Conservation (phyloP, 2,888 invertebrate species). For the Stenchaetothrips biformis region DNA sequence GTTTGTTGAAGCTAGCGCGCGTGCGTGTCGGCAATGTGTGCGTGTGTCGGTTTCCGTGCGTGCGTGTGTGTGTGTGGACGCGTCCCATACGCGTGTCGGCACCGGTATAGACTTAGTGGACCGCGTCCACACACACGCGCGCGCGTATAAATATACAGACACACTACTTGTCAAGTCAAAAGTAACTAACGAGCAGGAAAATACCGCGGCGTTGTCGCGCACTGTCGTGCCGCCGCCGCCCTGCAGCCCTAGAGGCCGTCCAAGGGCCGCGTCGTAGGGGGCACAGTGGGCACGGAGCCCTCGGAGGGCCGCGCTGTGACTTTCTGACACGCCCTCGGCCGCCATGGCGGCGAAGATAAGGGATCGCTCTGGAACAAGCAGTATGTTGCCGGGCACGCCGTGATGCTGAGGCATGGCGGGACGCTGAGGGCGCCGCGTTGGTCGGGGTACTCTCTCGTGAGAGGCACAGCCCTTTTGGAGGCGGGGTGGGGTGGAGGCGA, state of each 20-base stretch:
- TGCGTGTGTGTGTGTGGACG: neutral
- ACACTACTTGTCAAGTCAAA: neutral
- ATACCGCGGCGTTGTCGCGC: neutral
- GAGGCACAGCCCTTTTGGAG: neutral
- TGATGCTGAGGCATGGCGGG: neutral
- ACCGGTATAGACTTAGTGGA: no score
- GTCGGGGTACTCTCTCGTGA: neutral
- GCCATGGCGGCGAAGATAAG: neutral
- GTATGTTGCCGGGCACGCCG: no score
- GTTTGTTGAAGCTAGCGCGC: neutral
- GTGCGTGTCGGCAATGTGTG: neutral
- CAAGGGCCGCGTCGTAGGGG: neutral
- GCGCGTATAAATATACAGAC: neutral
- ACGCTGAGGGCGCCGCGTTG: neutral
- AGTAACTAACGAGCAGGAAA: slow-evolving; percentile 24
- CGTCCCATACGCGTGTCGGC: slow-evolving; percentile 1
- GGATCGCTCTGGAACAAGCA: neutral
- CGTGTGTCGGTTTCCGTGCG: neutral
- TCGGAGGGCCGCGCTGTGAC: neutral
- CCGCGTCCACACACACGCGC: neutral
- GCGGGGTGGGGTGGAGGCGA: no score
- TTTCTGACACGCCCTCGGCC: neutral
- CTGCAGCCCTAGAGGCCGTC: neutral
- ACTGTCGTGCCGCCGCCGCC: neutral
- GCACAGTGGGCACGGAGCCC: neutral